These are phyloP conservation scores for Neodiprion fabricii DNA, from an alignment of 1,140 invertebrate genomes.

Conservation along the genomic window DNA sequence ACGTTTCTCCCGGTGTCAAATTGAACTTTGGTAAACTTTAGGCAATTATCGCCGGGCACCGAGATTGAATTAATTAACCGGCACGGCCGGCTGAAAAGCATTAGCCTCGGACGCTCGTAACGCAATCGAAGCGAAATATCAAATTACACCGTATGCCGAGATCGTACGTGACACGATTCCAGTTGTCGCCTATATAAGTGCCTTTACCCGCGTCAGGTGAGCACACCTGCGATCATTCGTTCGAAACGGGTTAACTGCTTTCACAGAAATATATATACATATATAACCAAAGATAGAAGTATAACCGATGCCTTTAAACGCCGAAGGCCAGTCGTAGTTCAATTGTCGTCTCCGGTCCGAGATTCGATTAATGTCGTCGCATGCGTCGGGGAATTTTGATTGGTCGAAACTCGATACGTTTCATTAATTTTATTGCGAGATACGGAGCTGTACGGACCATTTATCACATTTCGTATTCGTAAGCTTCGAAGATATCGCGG, in stretches of 20 bases:
- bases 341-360: not conserved
- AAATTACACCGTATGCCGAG: not conserved
- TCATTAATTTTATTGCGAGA: too few species aligned
- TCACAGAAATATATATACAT: not conserved
- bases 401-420: too few species aligned
- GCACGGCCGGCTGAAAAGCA: not conserved
- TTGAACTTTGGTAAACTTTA: not conserved
- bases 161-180: not conserved
- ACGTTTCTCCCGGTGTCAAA: not conserved
- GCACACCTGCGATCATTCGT: too few species aligned
- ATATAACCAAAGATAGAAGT: not conserved
- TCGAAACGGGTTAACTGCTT: not conserved
- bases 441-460: too few species aligned
- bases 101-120: not conserved
- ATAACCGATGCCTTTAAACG: not conserved
- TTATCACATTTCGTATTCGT: too few species aligned
- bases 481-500: too few species aligned
- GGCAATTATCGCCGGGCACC: not conserved
- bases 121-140: conserved; percentile 2
- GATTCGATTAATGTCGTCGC: not conserved
- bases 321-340: not conserved
- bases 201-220: too few species aligned
- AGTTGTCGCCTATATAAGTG: too few species aligned
- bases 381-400: not conserved
- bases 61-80: not conserved